Evolutionary conservation across 23 tunicate genomes (phyloP).

Genomic region (Ascidia mentula): DNA sequence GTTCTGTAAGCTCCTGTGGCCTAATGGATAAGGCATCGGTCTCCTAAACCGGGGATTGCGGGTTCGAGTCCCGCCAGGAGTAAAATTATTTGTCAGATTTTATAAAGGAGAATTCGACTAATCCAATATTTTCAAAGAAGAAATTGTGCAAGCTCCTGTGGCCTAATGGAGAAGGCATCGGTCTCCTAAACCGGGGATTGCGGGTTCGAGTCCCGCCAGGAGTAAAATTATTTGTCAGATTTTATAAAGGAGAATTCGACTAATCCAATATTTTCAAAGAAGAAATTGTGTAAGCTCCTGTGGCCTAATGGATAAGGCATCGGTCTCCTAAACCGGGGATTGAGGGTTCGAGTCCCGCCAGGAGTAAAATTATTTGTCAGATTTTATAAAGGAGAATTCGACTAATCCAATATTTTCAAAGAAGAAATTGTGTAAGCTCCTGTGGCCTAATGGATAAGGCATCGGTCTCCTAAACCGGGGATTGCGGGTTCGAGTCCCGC

Average conservation of each 20-base stretch:
- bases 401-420: neutral
- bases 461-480: slow-evolving; percentile 3
- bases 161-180: neutral
- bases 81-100: neutral
- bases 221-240: neutral
- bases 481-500: slow-evolving; percentile 4
- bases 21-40: slow-evolving; percentile 1
- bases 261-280: neutral
- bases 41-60: slow-evolving; percentile 3
- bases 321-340: neutral
- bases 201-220: slow-evolving; percentile 5
- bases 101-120: too few relatives aligned
- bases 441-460: slow-evolving; percentile 2
- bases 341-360: neutral
- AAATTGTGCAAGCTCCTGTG: neutral
- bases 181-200: slow-evolving; percentile 3
- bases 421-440: neutral
- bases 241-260: neutral
- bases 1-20: neutral
- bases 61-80: slow-evolving; percentile 5
- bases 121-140: neutral
- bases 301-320: slow-evolving; percentile 1
- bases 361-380: neutral
- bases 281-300: neutral
- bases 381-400: neutral